Evolutionary conservation across 2,113 vertebrate species (phyloP), one percentile per base, ranked within the genome.

Genomic region (Sapayoa aenigma): DNA sequence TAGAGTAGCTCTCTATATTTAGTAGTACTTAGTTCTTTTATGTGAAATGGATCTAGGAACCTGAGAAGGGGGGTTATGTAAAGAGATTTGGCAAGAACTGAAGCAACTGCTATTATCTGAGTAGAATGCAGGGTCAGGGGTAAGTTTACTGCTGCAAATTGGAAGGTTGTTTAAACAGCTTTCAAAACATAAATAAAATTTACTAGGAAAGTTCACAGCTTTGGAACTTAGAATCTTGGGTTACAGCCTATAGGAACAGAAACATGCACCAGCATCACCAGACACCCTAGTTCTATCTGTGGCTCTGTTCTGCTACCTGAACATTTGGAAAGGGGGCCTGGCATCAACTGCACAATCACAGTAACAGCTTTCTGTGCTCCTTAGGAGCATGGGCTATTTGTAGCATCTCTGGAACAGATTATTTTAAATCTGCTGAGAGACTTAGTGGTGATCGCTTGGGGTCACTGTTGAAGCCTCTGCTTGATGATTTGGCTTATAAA

Each of bases 31-130:
- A 49, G 35, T 85, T 84, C 58, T 65, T 93, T 89, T 92, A 77
- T 95, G 87, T 92, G 87, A 87, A 81, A 63, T 41, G 31, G 44
- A 97, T 92, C 93, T 90, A 94, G 97, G 97, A 98, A 97, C 80
- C 52, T 73, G 97, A 97, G 96, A 95, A 73, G 55, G 60, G 41
- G 63, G 55, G 75, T 97, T 97, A 96, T 46, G 27, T 46, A 95
- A 97, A 95, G 76, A 87, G 89, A 90, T 79, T 95, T 96, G 60
- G 53, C 65, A 67, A 96, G 94, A 96, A 90, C 20, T 71, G 46
- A 91, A 94, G 66, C 62, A 93, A 90, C 82, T 91, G 75, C 85
- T 88, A 90, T 90, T 94, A 93, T 80, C 79, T 49, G 44, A 88
- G 66, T 59, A 92, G 76, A 94, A 93, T 83, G 27, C 33, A 74